Evolutionary conservation across 2,113 vertebrate genomes (phyloP), one percentile per base, ranked within the genome.

Genomic region (Pontoporia blainvillei): DNA sequence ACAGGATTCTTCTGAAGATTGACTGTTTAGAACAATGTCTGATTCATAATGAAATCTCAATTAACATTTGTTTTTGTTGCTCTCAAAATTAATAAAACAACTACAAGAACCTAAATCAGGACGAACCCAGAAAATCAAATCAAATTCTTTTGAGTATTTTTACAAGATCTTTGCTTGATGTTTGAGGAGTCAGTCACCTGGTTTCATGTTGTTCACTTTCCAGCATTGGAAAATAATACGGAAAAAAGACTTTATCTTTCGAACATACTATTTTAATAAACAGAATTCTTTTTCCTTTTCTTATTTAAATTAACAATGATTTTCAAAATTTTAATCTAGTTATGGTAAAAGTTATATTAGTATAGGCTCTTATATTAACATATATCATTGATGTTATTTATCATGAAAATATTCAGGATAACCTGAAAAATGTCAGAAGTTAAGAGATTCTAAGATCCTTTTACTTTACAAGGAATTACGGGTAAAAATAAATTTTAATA

Each of bases 401-500:
- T 90, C 6, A 66, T 69, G 46, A 87, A 97, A 92, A 83, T 79
- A 95, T 73, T 13, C n/a, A 85, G 39, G 73, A 66, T 83, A 41
- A 76, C 15, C 73, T 90, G 18, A 73, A 78, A 82, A 87, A 72
- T 57, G 8, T 84, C n/a, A 76, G 15, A 61, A 12, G 64, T 66
- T 79, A 92, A 71, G 54, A 82, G 14, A 78, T 44, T 18, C 25
- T 2, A 89, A 52, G 21, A 78, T 34, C 27, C 72, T 73, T 76
- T 94, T 79, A 93, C 49, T 88, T 81, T 14, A 89, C 21, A 91
- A 39, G 21, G 52, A 8, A 18, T 83, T 86, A 64, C 25, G 20
- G n/a, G 18, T 92, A 54, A 78, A 92, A 89, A n/a, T 91, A 93
- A 82, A 84, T 85, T 88, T 94, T 93, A 79, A 86, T 87, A 91